Evolutionary conservation across 2,113 vertebrate species (phyloP).

Genomic region (Leuciscus idus): DNA sequence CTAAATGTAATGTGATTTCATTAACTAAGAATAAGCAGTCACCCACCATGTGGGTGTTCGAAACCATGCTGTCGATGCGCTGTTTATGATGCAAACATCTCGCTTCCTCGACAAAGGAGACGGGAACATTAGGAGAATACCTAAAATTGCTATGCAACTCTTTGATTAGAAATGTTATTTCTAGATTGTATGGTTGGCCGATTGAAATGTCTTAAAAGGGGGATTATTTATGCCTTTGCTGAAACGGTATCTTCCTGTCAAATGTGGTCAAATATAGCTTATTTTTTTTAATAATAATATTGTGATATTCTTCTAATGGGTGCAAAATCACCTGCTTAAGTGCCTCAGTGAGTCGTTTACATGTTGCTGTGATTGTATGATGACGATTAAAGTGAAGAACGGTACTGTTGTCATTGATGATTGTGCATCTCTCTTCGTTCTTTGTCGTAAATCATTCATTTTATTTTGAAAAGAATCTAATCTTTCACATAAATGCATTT

Average conservation of each 20-base stretch:
- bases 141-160: not conserved
- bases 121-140: not conserved
- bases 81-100: not conserved
- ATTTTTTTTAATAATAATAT: not conserved
- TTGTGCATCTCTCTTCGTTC: not conserved
- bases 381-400: conserved; percentile 28
- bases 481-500: conserved; percentile 26
- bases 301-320: not conserved
- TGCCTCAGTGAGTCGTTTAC: conserved; percentile 27
- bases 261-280: conserved; percentile 1
- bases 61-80: not conserved
- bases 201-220: not conserved
- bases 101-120: not conserved
- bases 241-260: not conserved
- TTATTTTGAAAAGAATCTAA: conserved; percentile 35
- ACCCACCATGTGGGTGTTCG: conserved; percentile 3
- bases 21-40: not conserved
- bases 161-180: not conserved
- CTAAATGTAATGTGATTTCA: too few species aligned
- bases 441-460: not conserved
- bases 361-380: conserved; percentile 29
- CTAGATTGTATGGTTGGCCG: not conserved
- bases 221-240: not conserved
- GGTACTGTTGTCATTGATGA: too few species aligned
- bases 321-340: not conserved